phyloP scores from a whole-genome alignment of 2,113 vertebrate genomes.

The Campylorhamphus procurvoides region DNA sequence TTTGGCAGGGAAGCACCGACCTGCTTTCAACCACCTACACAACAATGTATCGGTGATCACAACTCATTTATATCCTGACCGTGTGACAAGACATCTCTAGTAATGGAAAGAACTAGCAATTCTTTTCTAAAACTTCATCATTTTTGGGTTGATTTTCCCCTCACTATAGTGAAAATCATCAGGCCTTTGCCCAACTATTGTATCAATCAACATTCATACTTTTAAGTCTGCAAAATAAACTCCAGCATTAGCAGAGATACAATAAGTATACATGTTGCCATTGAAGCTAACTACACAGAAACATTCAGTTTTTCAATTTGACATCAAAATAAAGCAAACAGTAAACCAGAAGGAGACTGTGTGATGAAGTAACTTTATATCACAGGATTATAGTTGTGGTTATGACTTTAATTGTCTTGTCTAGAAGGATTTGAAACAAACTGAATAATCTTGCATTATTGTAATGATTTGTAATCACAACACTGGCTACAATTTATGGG shows the following conservation, averaged over 20 bases:
- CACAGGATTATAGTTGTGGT: slow-evolving; percentile 51
- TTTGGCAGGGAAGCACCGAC: background rate
- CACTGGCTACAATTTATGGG: background rate
- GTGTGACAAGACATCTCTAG: background rate
- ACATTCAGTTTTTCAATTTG: slow-evolving; percentile 41
- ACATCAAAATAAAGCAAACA: slow-evolving; percentile 54
- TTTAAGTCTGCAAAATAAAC: slow-evolving; percentile 41
- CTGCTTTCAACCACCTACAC: background rate
- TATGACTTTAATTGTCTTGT: slow-evolving; percentile 50
- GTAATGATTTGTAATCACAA: slow-evolving; percentile 54
- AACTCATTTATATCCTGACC: background rate
- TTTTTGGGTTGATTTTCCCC: background rate
- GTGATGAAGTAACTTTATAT: slow-evolving; percentile 62
- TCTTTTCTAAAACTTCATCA: background rate
- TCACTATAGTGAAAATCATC: background rate
- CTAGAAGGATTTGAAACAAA: slow-evolving; percentile 58
- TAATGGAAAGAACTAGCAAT: background rate
- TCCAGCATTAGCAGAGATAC: background rate
- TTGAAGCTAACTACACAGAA: slow-evolving; percentile 35
- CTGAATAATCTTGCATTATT: slow-evolving; percentile 45
- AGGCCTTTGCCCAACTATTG: background rate
- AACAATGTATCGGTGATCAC: fast-evolving
- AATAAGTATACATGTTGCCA: background rate
- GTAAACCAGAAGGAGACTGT: slow-evolving; percentile 21
- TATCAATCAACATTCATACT: background rate